These are phyloP conservation scores for Columbina picui DNA, from an alignment of 2,113 vertebrate species.

Conservation along the genomic window DNA sequence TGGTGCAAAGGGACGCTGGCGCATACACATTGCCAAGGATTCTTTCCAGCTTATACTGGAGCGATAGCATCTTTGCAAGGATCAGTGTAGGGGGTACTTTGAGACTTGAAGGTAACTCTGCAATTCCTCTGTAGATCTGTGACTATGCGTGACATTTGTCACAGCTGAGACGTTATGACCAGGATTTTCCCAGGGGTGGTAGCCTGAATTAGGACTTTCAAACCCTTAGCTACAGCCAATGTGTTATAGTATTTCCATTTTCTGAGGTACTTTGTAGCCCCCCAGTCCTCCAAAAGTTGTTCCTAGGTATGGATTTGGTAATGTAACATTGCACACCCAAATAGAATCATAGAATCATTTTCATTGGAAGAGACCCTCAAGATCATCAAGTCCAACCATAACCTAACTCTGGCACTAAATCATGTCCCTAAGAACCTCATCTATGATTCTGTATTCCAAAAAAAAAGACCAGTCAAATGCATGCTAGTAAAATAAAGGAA, in stretches of 20 bases:
- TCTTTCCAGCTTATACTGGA: background rate
- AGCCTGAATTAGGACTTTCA: background rate
- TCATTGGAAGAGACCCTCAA: too few relatives aligned
- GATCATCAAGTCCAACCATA: too few relatives aligned
- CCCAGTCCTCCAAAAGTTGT: background rate
- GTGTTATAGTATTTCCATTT: background rate
- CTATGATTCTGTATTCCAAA: background rate
- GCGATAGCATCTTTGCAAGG: background rate
- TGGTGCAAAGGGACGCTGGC: background rate
- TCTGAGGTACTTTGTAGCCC: background rate
- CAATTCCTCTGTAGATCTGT: background rate
- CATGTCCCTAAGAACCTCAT: too few relatives aligned
- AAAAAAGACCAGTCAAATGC: background rate
- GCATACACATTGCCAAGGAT: background rate
- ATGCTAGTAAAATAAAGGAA: background rate
- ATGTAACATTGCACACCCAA: accelerated
- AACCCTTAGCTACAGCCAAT: background rate
- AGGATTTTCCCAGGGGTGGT: background rate
- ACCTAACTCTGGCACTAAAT: too few relatives aligned
- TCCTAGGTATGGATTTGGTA: background rate
- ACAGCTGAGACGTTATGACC: background rate
- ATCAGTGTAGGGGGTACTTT: accelerated
- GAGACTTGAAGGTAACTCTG: background rate
- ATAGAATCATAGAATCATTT: too few relatives aligned
- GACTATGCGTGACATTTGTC: background rate